Evolutionary conservation across 2,888 invertebrate genomes (phyloP), one percentile per base, ranked within the genome.

Genomic region (Neelides folsomi): DNA sequence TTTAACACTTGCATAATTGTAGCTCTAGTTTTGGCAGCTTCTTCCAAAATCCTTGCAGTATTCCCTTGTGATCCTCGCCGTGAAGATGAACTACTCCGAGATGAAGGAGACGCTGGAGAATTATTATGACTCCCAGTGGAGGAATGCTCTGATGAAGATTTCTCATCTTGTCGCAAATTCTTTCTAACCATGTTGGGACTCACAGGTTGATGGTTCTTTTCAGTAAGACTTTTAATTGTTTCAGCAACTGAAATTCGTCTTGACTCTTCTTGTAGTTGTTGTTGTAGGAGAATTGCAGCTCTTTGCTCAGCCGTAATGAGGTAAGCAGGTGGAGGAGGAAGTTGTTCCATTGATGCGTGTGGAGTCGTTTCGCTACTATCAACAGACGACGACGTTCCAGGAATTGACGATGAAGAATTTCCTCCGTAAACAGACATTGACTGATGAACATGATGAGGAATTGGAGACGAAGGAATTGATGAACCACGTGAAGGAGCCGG

Each of bases 171-270:
- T 27, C 27, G 27, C 27, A 27, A 27, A 27, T 27, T 27, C 27
- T 27, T 27, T 9, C 68, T 56, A 2, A 66, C 57, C 51, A 61
- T 76, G 59, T 81, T 81, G 4, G 89, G 88, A 60, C 87, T 88
- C 2, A 87, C 86, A 1, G 88, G 87, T 66, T 83, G 86, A 71
- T 88, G 88, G 65, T 85, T 82, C 57, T 87, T 71, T 67, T 87
- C 86, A 0, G 86, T 87, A 52, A 89, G 71, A 40, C 85, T 86
- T 68, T 86, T 84, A 7, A 88, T 85, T 0, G 87, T 86, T 70
- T 88, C 87, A 0, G 88, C 86, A 15, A 89, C 88, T 66, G 81
- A 82, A 38, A 80, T 75, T 47, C 74, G 73, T 64, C 62, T 57
- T 39, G 48, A 40, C n/a, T 16, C 45, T 4, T 12, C 18, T 10